phyloP scores from a whole-genome alignment of 1,140 invertebrate species.

The Bactericera cockerelli region DNA sequence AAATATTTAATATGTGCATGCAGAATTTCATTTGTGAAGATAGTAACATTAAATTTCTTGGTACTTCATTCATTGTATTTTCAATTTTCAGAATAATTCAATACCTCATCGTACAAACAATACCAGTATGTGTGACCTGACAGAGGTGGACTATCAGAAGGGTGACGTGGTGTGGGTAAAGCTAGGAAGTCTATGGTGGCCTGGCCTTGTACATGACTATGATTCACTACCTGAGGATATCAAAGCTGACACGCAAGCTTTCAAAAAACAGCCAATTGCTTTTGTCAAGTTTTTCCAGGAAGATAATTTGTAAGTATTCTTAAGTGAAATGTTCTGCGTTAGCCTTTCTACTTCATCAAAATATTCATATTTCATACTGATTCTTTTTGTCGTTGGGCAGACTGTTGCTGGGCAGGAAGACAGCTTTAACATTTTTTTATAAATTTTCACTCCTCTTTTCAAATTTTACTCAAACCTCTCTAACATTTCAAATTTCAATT shows the following conservation, averaged over 20 bases:
- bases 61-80: no score
- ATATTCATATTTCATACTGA: background rate
- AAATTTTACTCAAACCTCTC: no score
- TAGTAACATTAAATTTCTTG: no score
- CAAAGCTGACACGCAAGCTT: slow-evolving; percentile 28
- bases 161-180: slow-evolving; percentile 72
- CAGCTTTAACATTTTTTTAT: no score
- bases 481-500: no score
- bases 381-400: no score
- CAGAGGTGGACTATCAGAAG: slow-evolving; percentile 42
- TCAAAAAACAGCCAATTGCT: slow-evolving; percentile 49
- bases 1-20: no score
- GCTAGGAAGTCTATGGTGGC: slow-evolving; percentile 55
- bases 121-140: slow-evolving; percentile 48
- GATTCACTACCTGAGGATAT: slow-evolving; percentile 43
- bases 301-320: slow-evolving; percentile 50
- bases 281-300: slow-evolving; percentile 70
- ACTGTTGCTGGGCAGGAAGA: no score
- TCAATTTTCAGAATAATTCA: no score
- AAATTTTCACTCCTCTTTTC: no score
- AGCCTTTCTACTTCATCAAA: slow-evolving; percentile 9
- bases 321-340: slow-evolving; percentile 9
- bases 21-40: no score
- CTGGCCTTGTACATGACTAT: slow-evolving; percentile 49
- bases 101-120: background rate